Base-by-base conservation (phyloP, 2,888 invertebrate species). In the Mythimna albipuncta region DNA sequence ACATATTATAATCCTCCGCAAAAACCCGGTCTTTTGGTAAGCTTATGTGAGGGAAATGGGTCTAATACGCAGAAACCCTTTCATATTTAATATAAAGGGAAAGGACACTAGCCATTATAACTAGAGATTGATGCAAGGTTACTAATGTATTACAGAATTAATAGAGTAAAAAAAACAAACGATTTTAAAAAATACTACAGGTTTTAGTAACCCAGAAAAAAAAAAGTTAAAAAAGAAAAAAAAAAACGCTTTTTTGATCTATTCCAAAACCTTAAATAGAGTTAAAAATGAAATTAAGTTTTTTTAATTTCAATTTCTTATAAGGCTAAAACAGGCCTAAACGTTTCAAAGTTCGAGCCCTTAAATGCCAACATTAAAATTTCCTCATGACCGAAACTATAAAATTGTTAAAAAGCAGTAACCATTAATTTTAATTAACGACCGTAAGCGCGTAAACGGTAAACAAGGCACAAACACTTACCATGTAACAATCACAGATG, bases 401-500 rank as follows among this genome's bases (percentile, higher is more conserved):
- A 68, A 64, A 79, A 54, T 50, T 52, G 41, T 55, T 67, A 69
- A 83, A 83, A 81, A 70, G 38, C 64, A 5, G 57, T 75, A 35
- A 35, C 71, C 57, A 81, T 81, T 69, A 62, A 69, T 75, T 68
- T 64, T 62, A 75, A 64, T 71, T 81, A 77, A 75, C 26, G 59
- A 64, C 69, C 81, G 59, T 68, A 75, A 65, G 32, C 64, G n/a
- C 47, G 57, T 73, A 75, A 69, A 69, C 19, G 16, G 59, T 66
- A 77, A 50, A 65, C 32, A 68, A 68, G n/a, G 50, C 55, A 50
- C 32, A 69, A 54, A 66, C 75, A 92, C 94, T 94, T 86, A 94
- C 94, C 94, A 94, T 94, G 84, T 86, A 86, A 94, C 86, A 94
- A 92, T 77, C 83, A 88, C 73, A 85, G 84, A 85, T 84, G 72